phyloP scores from a whole-genome alignment of 2,797 vertebrate genomes.

The Knipowitschia caucasica region DNA sequence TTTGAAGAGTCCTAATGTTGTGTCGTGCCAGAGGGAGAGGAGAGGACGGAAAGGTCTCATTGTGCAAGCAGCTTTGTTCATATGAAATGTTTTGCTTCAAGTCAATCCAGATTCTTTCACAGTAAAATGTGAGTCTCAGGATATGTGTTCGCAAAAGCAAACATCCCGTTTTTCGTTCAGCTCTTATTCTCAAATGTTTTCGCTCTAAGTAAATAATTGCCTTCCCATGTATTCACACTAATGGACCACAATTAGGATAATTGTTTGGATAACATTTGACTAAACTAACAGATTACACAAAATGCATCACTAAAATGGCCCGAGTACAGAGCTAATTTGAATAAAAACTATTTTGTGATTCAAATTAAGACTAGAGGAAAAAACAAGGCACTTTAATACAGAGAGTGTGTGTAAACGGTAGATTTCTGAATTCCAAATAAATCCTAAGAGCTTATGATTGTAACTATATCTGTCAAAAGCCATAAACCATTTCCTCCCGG shows the following conservation, averaged over 20 bases:
- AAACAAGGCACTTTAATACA: too few relatives aligned
- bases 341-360: neutral
- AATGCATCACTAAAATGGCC: neutral
- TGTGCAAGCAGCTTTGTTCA: constrained; percentile 1
- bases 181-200: neutral
- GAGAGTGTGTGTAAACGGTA: too few relatives aligned
- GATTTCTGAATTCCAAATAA: too few relatives aligned
- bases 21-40: neutral
- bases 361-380: neutral
- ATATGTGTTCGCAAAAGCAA: neutral
- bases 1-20: neutral
- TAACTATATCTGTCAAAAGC: too few relatives aligned
- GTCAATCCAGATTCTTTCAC: neutral
- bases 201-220: neutral
- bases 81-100: neutral
- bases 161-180: neutral
- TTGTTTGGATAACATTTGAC: too few relatives aligned
- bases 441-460: too few relatives aligned
- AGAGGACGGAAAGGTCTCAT: neutral
- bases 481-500: too few relatives aligned
- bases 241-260: neutral
- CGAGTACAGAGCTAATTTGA: neutral
- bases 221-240: neutral
- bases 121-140: too few relatives aligned
- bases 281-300: too few relatives aligned